Base-by-base conservation (phyloP, 2,797 vertebrate genomes). In the Cetoscarus ocellatus region DNA sequence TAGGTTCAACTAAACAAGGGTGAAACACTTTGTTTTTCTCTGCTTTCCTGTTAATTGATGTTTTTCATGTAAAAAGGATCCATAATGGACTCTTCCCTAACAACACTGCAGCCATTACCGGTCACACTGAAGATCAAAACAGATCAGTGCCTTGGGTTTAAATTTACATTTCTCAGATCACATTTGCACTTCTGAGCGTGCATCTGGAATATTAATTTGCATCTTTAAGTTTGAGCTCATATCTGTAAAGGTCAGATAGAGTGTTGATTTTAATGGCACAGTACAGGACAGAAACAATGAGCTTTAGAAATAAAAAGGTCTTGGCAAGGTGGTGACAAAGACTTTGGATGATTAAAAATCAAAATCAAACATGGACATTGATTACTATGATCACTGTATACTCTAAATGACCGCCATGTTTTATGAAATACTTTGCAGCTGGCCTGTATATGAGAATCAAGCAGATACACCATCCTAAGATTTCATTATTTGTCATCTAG, bases 131-230 rank as follows among this genome's bases (percentile, higher is more conserved):
- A 44, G 17, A 76, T 78, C 39, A 49, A 51, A 70, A 73, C 38
- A 17, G 42, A 61, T 17, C 7, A 8, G 35, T 1, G 13, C 57
- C 57, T 63, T 67, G 57, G 44, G 51, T 69, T 34, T 35, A 53
- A 44, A 83, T 85, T 79, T 64, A 67, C 72, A 82, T 84, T 63
- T 66, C 59, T 77, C 61, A 73, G 35, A 69, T 55, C 57, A 38
- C 58, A 80, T 86, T 80, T 85, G 70, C 84, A 84, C 67, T 82
- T 84, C 62, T 71, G 59, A 75, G 74, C 59, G 11, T 19, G 44
- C 27, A 58, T 79, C 65, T 70, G 66, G 61, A 77, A 70, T 67
- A 11, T 62, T 52, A 49, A 57, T 74, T 70, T 70, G 42, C 39
- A 64, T 66, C 47, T 45, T 65, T 14, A 56, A 48, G 36, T 67